Evolutionary conservation across 1,140 invertebrate species (phyloP), one percentile per base, ranked within the genome.

Genomic region (Pseudomyrmex sp.): DNA sequence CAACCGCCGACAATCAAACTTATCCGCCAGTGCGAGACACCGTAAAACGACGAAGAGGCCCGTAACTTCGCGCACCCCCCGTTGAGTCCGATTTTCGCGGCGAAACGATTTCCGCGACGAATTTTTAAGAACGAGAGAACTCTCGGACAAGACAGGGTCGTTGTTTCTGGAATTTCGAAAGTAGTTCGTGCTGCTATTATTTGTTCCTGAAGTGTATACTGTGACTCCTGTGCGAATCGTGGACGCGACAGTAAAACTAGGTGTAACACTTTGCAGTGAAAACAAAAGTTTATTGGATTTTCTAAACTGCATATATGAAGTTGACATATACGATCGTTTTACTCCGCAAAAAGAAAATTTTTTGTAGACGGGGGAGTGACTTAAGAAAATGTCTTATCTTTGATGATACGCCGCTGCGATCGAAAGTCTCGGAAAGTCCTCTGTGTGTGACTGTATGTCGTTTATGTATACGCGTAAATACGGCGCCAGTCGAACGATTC

Each of bases 1-100:
- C 74, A 56, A 84, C 82, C 70, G 62, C 44, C 73, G 62, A 61
- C 82, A 79, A 86, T 86, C 85, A 84, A 86, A 86, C 82, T 86
- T 86, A 46, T 63, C 66, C 52, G 54, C 54, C 23, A 35, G 50
- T 7, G 72, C 20, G 65, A 85, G 66, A 63, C 52, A 56, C 48
- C 23, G 18, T 52, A 59, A 35, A 84, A 77, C 48, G 65, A 5
- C 44, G 7, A 13, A 9, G 35, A 59, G 23, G 35, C 18, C 2
- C 23, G 48, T 54, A 76, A 59, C 18, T 26, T 58, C 26, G 10
- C 44, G 46, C n/a, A 18, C 12, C 62, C 23, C 3, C 3, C n/a
- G 15, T 23, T 9, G 26, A 2, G 12, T 7, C 23, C 20, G 20
- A 35, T 70, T 35, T 5, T 35, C 66, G 48, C 3, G 2, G 0